Base-by-base conservation (phyloP, 2,797 vertebrate species). In the Oryzias sinensis region DNA sequence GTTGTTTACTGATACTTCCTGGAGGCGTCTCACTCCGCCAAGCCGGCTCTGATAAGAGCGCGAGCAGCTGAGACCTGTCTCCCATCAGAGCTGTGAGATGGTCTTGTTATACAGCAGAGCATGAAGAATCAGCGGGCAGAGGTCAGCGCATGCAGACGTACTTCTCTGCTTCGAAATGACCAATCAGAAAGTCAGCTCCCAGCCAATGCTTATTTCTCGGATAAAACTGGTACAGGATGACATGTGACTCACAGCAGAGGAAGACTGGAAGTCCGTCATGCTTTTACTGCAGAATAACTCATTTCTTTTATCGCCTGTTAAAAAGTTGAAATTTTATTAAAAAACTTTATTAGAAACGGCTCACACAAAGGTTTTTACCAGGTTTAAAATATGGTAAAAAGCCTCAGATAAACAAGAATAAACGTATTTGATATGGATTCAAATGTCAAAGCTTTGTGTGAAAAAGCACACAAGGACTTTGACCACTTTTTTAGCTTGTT, bases 1-100 rank as follows among this genome's bases (percentile, higher is more conserved):
- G 70, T 77, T 87, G 85, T 96, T 95, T 87, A 94, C 93, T 90
- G 93, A 94, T 90, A 91, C 87, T 93, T 92, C 89, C 93, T 93
- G 57, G 67, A 93, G 93, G 89, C 87, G 89, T 93, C 91, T 80
- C 65, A 37, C 57, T 79, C 70, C 43, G 40, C 61, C 2, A 68
- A 70, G 73, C 77, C 72, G 77, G 62, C 73, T 54, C 80, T 74
- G 83, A 85, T 82, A 68, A 72, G 85, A 83, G 72, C 0, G 68
- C 13, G 59, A 76, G 81, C 81, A 86, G 84, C 81, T 79, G 79
- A 80, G 84, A 68, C 82, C 85, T 60, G 78, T 79, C 81, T 85
- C 76, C 80, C 62, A 63, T 70, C 49, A 59, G 55, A 75, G 67
- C 76, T 37, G 66, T 68, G 80, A 75, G 77, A 83, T 81, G 77